These are phyloP conservation scores for Isurus oxyrinchus DNA, from an alignment of 2,113 vertebrate species.

Conservation along the genomic window DNA sequence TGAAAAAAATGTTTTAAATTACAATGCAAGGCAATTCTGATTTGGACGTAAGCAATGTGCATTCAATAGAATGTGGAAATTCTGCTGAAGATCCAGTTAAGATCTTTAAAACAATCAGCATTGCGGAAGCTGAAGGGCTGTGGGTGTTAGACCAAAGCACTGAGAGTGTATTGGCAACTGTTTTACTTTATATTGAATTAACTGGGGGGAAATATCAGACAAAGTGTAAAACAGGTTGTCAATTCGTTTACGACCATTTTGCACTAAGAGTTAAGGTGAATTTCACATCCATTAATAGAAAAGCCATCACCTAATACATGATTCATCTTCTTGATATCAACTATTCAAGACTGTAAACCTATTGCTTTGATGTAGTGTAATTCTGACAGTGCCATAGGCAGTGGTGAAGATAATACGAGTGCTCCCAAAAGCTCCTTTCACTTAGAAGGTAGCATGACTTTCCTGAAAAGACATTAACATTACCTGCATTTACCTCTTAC, in stretches of 20 bases:
- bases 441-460: background rate
- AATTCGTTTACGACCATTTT: background rate
- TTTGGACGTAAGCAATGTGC: background rate
- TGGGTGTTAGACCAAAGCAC: background rate
- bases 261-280: background rate
- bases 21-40: background rate
- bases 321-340: background rate
- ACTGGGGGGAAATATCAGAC: background rate
- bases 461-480: background rate
- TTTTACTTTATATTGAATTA: background rate
- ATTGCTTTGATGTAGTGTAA: background rate
- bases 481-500: background rate
- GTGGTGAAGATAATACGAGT: background rate
- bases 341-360: background rate
- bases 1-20: background rate
- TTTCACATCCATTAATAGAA: background rate
- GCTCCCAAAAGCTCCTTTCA: background rate
- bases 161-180: background rate
- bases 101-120: background rate
- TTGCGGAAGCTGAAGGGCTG: background rate
- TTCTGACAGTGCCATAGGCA: background rate
- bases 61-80: background rate
- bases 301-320: background rate
- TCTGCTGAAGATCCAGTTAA: background rate
- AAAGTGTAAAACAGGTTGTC: background rate